These are phyloP conservation scores for Apodemus agrarius DNA, from an alignment of 2,797 vertebrate species.

Conservation along the genomic window DNA sequence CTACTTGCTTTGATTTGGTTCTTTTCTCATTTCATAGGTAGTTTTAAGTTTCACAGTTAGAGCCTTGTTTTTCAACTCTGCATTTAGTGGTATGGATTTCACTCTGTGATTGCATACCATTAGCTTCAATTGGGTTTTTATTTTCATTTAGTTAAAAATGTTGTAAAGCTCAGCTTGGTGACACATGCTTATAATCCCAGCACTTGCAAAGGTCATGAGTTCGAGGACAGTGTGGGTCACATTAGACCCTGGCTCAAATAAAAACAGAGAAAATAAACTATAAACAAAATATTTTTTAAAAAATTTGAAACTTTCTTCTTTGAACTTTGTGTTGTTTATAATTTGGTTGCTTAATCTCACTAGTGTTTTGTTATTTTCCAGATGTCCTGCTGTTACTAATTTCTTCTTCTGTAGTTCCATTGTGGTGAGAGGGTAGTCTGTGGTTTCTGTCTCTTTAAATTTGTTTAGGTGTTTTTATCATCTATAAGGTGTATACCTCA, in stretches of 20 bases:
- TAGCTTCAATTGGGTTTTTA: neutral
- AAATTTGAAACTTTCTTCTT: neutral
- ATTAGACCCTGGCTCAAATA: neutral
- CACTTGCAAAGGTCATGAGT: neutral
- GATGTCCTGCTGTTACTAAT: neutral
- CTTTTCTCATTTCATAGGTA: neutral
- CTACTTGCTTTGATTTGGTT: neutral
- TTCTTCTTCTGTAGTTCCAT: neutral
- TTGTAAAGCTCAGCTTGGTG: neutral
- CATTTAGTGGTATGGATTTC: neutral
- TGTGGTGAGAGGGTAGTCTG: neutral
- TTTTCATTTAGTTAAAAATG: constrained; percentile 52
- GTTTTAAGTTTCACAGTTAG: neutral
- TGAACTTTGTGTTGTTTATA: neutral
- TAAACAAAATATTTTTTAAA: neutral
- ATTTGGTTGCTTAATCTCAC: constrained; percentile 26
- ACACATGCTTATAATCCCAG: neutral
- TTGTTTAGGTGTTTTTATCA: neutral
- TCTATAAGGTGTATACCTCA: neutral
- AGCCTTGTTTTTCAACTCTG: neutral
- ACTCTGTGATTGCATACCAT: neutral
- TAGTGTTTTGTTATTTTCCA: constrained; percentile 40
- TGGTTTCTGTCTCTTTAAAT: neutral
- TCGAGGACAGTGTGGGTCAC: neutral
- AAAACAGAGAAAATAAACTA: neutral